Evolutionary conservation across 2,113 vertebrate species (phyloP), one percentile per base, ranked within the genome.

Genomic region (Otocyon megalotis): DNA sequence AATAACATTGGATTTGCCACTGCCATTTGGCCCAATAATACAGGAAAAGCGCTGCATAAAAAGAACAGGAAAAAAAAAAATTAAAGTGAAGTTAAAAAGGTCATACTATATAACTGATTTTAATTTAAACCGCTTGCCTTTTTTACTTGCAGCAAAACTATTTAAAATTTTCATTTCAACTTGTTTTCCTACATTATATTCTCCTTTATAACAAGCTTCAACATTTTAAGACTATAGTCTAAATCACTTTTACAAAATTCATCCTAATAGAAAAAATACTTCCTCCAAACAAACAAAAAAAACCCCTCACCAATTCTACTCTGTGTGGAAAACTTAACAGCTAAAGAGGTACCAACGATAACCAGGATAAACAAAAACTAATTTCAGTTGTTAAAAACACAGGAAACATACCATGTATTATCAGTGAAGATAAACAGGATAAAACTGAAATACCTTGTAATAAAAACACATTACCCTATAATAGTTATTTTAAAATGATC

Each of bases 1-100:
- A 96, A 99, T 99, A 98, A 99, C 99, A 95, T 99, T 99, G 98
- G 99, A 99, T 98, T 99, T 99, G 71, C 99, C 99, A 92, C 99
- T 99, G 97, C 99, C 99, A 91, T 99, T 99, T 71, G 99, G 99
- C 67, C 99, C 99, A 98, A 99, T 99, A 98, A 99, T 99, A 93
- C 99, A 99, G 11, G 99, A 99, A 98, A 99, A 99, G 58, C 99
- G 99, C 99, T 99, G 99, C 28, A 97, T 83, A 53, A 90, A 93
- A 89, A 97, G 93, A 88, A 95, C 69, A 96, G 48, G 90, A 65
- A 62, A 94, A 94, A 94, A 94, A 95, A 95, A 92, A 90, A 72
- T n/a, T 8, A 96, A 54, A 82, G 17, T 96, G 60, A 79, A 50
- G 92, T 92, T 88, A 94, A 97, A 95, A 0, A 86, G 74, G 60